These are phyloP conservation scores for Ceyx cyanopectus DNA, from an alignment of 2,113 vertebrate species.

Conservation along the genomic window DNA sequence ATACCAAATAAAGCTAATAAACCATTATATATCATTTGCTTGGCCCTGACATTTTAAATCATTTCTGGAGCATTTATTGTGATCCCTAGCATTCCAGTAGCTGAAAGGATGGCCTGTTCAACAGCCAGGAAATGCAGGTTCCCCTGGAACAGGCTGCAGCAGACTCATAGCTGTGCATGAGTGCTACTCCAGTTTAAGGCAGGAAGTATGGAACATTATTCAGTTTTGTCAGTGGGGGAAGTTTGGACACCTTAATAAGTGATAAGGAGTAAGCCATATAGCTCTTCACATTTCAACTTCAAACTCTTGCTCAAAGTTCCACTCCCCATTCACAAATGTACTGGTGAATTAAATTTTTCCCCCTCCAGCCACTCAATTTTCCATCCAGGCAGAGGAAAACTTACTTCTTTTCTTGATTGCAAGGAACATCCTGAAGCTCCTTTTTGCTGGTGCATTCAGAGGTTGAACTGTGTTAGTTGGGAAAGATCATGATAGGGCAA, in stretches of 20 bases:
- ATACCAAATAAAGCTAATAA: not conserved
- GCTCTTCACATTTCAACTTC: not conserved
- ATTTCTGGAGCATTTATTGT: not conserved
- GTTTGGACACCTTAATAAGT: not conserved
- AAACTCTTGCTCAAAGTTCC: not conserved
- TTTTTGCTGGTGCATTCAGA: slow-evolving; percentile 45
- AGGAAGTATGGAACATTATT: not conserved
- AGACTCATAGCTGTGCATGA: not conserved
- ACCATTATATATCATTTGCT: not conserved
- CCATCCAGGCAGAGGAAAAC: not conserved
- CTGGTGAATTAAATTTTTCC: not conserved
- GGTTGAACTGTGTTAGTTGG: slow-evolving; percentile 18
- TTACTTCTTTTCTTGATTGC: not conserved
- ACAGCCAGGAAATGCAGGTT: not conserved
- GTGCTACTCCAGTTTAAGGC: not conserved
- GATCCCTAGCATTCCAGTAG: not conserved
- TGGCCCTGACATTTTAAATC: not conserved
- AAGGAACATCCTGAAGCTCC: slow-evolving; percentile 13
- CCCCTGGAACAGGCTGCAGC: not conserved
- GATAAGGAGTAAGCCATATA: not conserved
- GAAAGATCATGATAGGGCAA: slow-evolving; percentile 53
- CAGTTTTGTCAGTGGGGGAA: not conserved
- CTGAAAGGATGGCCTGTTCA: not conserved
- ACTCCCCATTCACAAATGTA: not conserved
- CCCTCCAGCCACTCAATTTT: not conserved